Evolutionary conservation across 30 jellyfish, hydroid and myxozoan genomes (phyloP).

Genomic region (Pelagia noctiluca): DNA sequence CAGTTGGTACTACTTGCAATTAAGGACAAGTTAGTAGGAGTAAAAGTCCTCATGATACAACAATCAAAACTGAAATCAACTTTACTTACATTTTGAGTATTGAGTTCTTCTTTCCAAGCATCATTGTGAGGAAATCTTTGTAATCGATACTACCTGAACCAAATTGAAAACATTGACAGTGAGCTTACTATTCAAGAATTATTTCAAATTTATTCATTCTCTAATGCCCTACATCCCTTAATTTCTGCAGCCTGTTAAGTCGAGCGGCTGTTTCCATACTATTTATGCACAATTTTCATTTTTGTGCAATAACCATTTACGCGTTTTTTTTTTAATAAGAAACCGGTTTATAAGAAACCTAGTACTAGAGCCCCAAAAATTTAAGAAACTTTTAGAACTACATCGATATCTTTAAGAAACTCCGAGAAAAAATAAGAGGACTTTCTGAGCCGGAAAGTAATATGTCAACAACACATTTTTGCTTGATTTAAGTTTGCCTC

Average conservation of each 20-base stretch:
- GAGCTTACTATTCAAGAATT: neutral
- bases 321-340: too few species aligned
- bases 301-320: neutral
- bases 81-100: constrained; percentile 83
- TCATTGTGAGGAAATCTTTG: constrained; percentile 94
- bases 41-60: neutral
- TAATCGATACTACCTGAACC: constrained; percentile 85
- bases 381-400: too few species aligned
- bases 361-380: too few species aligned
- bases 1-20: too few species aligned
- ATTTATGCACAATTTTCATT: neutral
- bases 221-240: neutral
- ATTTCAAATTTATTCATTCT: too few species aligned
- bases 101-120: constrained; percentile 96
- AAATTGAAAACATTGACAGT: neutral
- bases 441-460: too few species aligned
- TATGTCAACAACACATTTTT: too few species aligned
- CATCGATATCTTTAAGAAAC: too few species aligned
- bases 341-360: too few species aligned
- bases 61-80: neutral
- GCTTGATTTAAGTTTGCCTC: too few species aligned
- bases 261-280: neutral
- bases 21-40: neutral
- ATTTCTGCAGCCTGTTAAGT: too few species aligned
- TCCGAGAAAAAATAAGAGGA: too few species aligned